A percentile compares a stretch with the other conserved stretches of the same genome.
phyloP scores from a whole-genome alignment of 1,140 invertebrate species.

The Bombus impatiens region DNA sequence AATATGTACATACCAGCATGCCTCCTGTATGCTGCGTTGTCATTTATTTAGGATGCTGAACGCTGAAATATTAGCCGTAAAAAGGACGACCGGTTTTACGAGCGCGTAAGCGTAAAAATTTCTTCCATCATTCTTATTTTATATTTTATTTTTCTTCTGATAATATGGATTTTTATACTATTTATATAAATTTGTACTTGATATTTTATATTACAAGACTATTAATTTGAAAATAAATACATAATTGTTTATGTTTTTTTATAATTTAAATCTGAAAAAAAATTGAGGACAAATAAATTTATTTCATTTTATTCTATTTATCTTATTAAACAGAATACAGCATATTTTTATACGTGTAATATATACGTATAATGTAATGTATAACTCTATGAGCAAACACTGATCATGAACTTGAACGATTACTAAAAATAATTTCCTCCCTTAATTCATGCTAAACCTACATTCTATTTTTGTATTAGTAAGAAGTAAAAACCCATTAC shows the following conservation, averaged over 20 bases:
- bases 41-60: background rate
- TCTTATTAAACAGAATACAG: background rate
- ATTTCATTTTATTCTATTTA: too few relatives aligned
- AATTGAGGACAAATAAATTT: too few relatives aligned
- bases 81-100: background rate
- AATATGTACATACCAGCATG: conserved; percentile 17
- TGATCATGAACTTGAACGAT: background rate
- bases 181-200: background rate
- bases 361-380: background rate
- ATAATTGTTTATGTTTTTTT: background rate
- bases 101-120: background rate
- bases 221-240: background rate
- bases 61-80: background rate
- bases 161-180: background rate
- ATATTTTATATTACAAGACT: background rate
- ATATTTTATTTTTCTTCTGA: background rate
- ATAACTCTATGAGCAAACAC: background rate
- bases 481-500: too few relatives aligned
- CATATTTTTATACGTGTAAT: background rate
- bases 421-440: background rate
- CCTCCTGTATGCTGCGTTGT: background rate
- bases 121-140: background rate
- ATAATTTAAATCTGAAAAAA: background rate
- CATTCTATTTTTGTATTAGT: too few relatives aligned
- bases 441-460: background rate